These are phyloP conservation scores for Drosophila trapezifrons DNA, from an alignment of 1,140 invertebrate species.

Conservation along the genomic window DNA sequence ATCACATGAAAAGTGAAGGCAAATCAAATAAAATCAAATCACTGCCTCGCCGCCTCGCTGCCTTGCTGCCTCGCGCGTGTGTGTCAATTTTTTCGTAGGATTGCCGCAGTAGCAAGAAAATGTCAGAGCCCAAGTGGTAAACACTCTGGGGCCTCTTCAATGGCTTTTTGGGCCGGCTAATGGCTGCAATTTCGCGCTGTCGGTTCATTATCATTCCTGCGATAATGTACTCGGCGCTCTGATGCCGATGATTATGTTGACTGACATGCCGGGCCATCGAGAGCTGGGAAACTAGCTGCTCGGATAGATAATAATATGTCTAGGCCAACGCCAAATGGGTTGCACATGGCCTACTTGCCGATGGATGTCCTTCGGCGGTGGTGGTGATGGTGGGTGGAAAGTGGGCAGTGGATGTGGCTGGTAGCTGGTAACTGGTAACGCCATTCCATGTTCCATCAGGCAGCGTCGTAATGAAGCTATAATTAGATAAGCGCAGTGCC, in stretches of 20 bases:
- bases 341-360: slow-evolving; percentile 54
- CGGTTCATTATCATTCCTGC: slow-evolving; percentile 37
- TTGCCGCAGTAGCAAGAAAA: slow-evolving; percentile 36
- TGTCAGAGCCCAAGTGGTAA: slow-evolving; percentile 48
- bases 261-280: slow-evolving; percentile 20
- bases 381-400: neutral
- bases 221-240: slow-evolving; percentile 31
- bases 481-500: slow-evolving; percentile 76
- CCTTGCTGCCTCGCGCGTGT: slow-evolving; percentile 5
- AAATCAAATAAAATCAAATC: slow-evolving; percentile 75
- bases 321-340: slow-evolving; percentile 40
- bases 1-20: slow-evolving; percentile 65
- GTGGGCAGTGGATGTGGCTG: slow-evolving; percentile 1
- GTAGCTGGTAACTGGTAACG: slow-evolving; percentile 23
- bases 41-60: slow-evolving; percentile 18
- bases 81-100: slow-evolving; percentile 35
- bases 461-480: slow-evolving; percentile 73
- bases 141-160: slow-evolving; percentile 46
- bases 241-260: slow-evolving; percentile 53
- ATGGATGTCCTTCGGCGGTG: slow-evolving; percentile 36
- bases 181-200: slow-evolving; percentile 50
- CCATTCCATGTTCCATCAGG: slow-evolving; percentile 52
- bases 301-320: slow-evolving; percentile 55
- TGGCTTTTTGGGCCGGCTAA: slow-evolving; percentile 47
- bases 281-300: slow-evolving; percentile 39